Base-by-base conservation (phyloP, 53 echinoderm and acorn worm species). In the Hippasteria phrygiana region DNA sequence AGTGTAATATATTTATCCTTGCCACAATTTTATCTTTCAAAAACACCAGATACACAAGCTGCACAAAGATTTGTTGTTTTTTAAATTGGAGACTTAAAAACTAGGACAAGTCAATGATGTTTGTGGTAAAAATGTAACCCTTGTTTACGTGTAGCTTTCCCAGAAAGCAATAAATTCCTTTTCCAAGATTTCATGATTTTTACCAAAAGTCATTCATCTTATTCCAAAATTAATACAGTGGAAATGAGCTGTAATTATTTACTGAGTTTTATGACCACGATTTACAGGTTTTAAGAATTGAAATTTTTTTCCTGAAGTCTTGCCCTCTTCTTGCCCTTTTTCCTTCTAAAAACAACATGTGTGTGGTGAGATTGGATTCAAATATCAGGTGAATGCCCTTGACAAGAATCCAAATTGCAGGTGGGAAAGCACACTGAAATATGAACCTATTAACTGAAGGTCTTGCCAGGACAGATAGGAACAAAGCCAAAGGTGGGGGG, bases 331-430 rank as follows among this genome's bases (percentile, higher is more conserved):
- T 1, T 4, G 14, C 13, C 3, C 20, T 51, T 51, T 51, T 14
- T 14, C 9, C 51, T 10, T 13, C 12, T 17, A 51, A 51, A 6
- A 6, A 17, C 14, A 17, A 14, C 14, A 51, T 17, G 2, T 14
- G 14, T 10, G 20, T 14, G 14, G 51, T 51, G 51, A 51, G 51
- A 51, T 17, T 51, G 14, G 14, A 51, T 51, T 51, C 14, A 46
- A 14, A 20, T 51, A 51, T 51, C 51, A 51, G 77, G 77, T 77
- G 75, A 75, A 75, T 77, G 77, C 54, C 77, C 77, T 77, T 53
- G 77, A 48, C 27, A 22, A 35, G 36, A 51, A 75, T 31, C 75
- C 73, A 26, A 28, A 62, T 53, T 77, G 77, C 77, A 77, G 77
- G 77, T 77, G 77, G 53, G 32, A 77, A 51, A 77, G 77, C 51